Percentiles rank a stretch among this genome's conserved stretches.
These are phyloP conservation scores for Synergus umbraculus DNA, from an alignment of 2,888 invertebrate genomes.

Conservation along the genomic window DNA sequence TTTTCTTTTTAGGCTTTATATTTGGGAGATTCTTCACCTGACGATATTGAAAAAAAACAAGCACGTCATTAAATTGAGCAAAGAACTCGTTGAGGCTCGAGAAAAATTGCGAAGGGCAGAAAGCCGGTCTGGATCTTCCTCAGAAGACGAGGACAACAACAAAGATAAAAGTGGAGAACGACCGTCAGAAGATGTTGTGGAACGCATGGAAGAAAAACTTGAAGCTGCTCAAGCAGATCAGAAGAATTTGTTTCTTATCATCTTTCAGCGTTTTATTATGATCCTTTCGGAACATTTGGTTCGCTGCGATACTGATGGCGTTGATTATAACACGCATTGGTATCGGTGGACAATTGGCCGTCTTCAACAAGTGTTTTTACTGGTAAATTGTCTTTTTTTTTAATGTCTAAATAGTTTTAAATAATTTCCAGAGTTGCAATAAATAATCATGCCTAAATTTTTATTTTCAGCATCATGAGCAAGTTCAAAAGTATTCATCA, in stretches of 20 bases:
- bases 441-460: constrained; percentile 9
- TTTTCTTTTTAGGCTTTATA: constrained; percentile 84
- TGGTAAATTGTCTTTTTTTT: constrained; percentile 81
- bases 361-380: constrained; percentile 95
- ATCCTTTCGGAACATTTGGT: constrained; percentile 97
- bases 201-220: constrained; percentile 96
- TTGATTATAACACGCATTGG: constrained; percentile 96
- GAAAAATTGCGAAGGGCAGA: constrained; percentile 92
- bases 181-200: constrained; percentile 91
- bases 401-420: neutral
- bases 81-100: constrained; percentile 90
- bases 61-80: constrained; percentile 90
- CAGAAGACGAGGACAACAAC: constrained; percentile 85
- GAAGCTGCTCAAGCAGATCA: constrained; percentile 97
- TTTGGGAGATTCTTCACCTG: constrained; percentile 97
- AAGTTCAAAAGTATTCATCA: constrained; percentile 97
- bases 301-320: constrained; percentile 94
- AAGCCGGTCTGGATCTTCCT: constrained; percentile 87
- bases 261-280: constrained; percentile 99
- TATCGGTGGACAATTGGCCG: constrained; percentile 97
- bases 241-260: constrained; percentile 96
- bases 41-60: constrained; percentile 98
- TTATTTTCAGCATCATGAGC: constrained; percentile 93
- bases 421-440: neutral
- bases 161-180: constrained; percentile 80